Evolutionary conservation across 2,888 invertebrate genomes (phyloP).

Genomic region (Trachelus troglodyta): DNA sequence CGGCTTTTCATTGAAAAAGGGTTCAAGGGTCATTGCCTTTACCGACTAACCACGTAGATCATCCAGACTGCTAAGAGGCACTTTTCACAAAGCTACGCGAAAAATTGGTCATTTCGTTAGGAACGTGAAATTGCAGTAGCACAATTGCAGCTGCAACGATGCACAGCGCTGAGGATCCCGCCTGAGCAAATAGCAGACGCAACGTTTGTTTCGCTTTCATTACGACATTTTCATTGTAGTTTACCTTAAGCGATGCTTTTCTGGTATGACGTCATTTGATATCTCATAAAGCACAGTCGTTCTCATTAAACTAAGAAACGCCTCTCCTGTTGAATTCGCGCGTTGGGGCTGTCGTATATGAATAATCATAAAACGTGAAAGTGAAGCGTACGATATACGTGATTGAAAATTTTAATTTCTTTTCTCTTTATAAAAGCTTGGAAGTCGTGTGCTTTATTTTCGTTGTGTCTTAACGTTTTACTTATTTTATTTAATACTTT

Average conservation of each 20-base stretch:
- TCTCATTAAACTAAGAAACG: neutral
- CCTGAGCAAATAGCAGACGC: neutral
- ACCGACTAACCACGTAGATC: neutral
- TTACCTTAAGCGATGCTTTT: neutral
- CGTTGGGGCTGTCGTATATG: neutral
- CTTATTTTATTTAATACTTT: too few relatives aligned
- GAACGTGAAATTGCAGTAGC: neutral
- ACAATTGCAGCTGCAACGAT: neutral
- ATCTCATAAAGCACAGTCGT: neutral
- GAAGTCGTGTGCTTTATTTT: too few relatives aligned
- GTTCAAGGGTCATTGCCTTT: neutral
- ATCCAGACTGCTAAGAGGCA: neutral
- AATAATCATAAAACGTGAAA: neutral
- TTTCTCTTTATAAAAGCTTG: fast-evolving
- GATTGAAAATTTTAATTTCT: neutral
- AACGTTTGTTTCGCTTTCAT: neutral
- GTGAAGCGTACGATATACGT: neutral
- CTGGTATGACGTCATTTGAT: neutral
- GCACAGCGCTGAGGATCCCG: neutral
- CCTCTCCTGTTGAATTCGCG: neutral
- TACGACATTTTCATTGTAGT: neutral
- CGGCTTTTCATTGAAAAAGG: neutral
- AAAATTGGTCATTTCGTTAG: neutral
- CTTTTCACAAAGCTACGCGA: neutral
- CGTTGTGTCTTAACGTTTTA: too few relatives aligned